These are phyloP conservation scores for Halcyon leucocephala DNA, from an alignment of 2,797 vertebrate species.

Conservation along the genomic window DNA sequence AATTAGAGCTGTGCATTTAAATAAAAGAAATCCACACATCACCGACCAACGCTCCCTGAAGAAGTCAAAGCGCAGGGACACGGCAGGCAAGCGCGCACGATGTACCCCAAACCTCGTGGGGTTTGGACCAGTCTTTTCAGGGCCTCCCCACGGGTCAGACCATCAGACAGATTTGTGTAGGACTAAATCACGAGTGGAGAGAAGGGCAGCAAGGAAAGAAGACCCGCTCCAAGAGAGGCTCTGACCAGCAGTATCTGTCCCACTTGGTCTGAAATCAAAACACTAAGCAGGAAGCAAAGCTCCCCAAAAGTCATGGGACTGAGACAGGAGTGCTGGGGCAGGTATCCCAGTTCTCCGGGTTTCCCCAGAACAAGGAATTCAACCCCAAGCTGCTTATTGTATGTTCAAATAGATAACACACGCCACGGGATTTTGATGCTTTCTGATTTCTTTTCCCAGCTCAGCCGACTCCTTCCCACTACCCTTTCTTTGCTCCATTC, in stretches of 20 bases:
- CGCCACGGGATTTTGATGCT: neutral
- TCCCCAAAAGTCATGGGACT: neutral
- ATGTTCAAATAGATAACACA: neutral
- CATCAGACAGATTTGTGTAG: neutral
- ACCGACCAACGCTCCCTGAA: neutral
- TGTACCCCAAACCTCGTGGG: accelerated
- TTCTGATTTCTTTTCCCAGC: neutral
- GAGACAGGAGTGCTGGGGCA: neutral
- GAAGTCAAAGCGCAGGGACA: neutral
- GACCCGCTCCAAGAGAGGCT: neutral
- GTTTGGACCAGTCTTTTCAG: neutral
- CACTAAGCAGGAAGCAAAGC: neutral
- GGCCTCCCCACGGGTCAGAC: neutral
- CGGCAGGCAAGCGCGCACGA: neutral
- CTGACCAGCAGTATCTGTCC: neutral
- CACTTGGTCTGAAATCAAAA: neutral
- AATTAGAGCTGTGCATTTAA: neutral
- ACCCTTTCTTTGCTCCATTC: neutral
- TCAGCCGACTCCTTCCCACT: neutral
- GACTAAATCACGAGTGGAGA: neutral
- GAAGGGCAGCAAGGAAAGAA: neutral
- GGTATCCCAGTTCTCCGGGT: neutral
- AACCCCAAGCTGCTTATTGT: neutral
- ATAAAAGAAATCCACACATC: neutral
- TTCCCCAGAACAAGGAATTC: neutral